Evolutionary conservation across 2,888 invertebrate species (phyloP).

Genomic region (Automeris io): DNA sequence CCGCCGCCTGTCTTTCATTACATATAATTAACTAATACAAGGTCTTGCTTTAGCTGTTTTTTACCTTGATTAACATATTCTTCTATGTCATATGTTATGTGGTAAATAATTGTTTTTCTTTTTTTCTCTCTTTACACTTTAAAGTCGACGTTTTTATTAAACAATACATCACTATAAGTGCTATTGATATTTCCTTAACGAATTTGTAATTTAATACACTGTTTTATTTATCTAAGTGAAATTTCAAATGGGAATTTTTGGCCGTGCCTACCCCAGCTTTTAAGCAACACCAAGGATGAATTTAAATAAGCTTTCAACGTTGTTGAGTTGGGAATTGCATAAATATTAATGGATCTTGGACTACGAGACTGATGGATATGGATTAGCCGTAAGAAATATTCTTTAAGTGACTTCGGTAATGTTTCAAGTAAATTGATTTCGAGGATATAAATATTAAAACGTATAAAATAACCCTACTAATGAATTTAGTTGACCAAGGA

Average conservation of each 20-base stretch:
- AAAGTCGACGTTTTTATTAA: background rate
- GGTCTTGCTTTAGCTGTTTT: too few species aligned
- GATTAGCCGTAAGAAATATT: slow-evolving; percentile 42
- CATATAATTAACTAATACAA: too few species aligned
- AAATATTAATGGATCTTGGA: slow-evolving; percentile 62
- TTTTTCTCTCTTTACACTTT: too few species aligned
- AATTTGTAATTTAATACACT: slow-evolving; percentile 17
- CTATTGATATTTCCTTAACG: slow-evolving; percentile 11
- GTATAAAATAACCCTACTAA: too few species aligned
- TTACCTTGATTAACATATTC: too few species aligned
- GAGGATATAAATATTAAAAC: too few species aligned
- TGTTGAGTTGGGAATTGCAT: slow-evolving; percentile 59
- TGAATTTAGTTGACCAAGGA: too few species aligned
- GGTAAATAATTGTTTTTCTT: too few species aligned
- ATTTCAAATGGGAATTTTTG: slow-evolving; percentile 55
- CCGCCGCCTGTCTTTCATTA: too few species aligned
- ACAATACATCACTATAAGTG: slow-evolving; percentile 1
- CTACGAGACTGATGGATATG: slow-evolving; percentile 54
- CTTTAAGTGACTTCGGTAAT: slow-evolving; percentile 28
- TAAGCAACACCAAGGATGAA: slow-evolving; percentile 60
- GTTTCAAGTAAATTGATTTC: slow-evolving; percentile 22
- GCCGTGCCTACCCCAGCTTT: slow-evolving; percentile 43
- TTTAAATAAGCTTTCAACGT: slow-evolving; percentile 66
- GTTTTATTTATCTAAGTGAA: slow-evolving; percentile 23
- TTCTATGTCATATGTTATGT: too few species aligned